Conservation (phyloP, 2,888 invertebrate genomes). For the Agrotis ipsilon region DNA sequence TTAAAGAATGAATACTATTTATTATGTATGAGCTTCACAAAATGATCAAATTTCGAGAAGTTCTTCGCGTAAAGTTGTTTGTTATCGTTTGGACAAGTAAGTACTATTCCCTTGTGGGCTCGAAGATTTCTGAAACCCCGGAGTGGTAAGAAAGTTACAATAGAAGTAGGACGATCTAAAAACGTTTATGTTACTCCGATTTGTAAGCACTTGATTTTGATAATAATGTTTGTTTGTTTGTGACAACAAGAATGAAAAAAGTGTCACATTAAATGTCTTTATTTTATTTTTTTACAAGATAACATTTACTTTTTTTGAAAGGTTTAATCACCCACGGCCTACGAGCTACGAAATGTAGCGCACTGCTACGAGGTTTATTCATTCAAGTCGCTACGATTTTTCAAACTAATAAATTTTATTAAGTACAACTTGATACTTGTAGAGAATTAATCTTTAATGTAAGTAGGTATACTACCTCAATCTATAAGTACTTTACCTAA, state of each 20-base stretch:
- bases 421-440: slow-evolving; percentile 20
- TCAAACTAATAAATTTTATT: slow-evolving; percentile 10
- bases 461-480: not conserved
- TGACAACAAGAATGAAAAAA: slow-evolving; percentile 3
- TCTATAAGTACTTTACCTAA: slow-evolving; percentile 19
- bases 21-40: slow-evolving; percentile 57
- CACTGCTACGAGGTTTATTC: slow-evolving; percentile 7
- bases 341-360: slow-evolving; percentile 2
- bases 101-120: slow-evolving; percentile 43
- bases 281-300: not conserved
- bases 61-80: slow-evolving; percentile 54
- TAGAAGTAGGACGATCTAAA: slow-evolving; percentile 30
- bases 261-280: not conserved
- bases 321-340: not conserved
- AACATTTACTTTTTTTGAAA: not conserved
- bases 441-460: slow-evolving; percentile 14
- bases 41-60: slow-evolving; percentile 57
- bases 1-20: slow-evolving; percentile 54
- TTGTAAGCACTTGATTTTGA: slow-evolving; percentile 13
- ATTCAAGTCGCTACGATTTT: not conserved
- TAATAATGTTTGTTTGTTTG: slow-evolving; percentile 18
- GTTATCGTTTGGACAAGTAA: slow-evolving; percentile 54
- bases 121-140: slow-evolving; percentile 45
- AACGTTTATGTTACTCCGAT: slow-evolving; percentile 18
- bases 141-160: slow-evolving; percentile 29